Conservation (phyloP, 2,113 vertebrate genomes). For the Laticauda colubrina region DNA sequence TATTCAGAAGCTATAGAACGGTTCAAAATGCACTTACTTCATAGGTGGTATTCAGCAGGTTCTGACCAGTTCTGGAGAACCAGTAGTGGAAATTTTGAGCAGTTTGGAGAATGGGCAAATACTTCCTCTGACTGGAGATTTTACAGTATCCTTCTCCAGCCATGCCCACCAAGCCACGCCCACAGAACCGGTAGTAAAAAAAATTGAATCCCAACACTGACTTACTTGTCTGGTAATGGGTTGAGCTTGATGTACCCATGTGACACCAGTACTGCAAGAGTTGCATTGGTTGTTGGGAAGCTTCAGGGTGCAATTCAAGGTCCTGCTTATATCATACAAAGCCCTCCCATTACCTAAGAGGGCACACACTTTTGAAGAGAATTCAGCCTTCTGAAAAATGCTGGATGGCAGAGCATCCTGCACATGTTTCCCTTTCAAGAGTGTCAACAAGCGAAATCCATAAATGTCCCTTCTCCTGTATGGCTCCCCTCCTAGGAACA, state of each 20-base stretch:
- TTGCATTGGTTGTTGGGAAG: background rate
- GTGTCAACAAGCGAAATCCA: background rate
- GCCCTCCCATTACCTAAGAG: background rate
- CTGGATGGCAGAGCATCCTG: background rate
- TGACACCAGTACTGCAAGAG: background rate
- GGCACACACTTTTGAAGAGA: background rate
- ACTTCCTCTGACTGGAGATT: too few relatives aligned
- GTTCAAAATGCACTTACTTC: background rate
- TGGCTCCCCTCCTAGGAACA: background rate
- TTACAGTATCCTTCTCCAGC: too few relatives aligned
- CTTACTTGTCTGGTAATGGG: background rate
- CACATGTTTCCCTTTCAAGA: background rate
- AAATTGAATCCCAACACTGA: too few relatives aligned
- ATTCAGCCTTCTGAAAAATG: background rate
- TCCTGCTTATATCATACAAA: background rate
- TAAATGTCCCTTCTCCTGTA: background rate
- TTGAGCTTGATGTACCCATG: background rate
- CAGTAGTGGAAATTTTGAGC: too few relatives aligned
- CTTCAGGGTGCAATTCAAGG: background rate
- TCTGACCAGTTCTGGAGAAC: too few relatives aligned
- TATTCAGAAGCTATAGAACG: background rate
- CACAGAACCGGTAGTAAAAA: too few relatives aligned
- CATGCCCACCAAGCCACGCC: too few relatives aligned
- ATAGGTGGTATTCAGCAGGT: too few relatives aligned
- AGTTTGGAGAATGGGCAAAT: too few relatives aligned